Base-by-base conservation (phyloP, 1,140 invertebrate genomes). In the Sipha flava region DNA sequence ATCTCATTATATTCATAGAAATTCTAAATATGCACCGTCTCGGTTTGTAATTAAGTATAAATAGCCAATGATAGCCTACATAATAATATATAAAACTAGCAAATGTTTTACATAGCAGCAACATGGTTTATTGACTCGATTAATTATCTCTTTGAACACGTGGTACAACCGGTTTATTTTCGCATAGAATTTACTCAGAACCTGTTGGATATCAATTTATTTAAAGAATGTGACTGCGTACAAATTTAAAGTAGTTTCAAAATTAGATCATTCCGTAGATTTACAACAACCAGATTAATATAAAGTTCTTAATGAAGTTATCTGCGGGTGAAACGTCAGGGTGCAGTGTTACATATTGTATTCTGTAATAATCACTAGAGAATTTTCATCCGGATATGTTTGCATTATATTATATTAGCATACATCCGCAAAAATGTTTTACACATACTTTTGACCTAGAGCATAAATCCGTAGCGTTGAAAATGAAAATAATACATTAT, bases 171-270 rank as follows among this genome's bases (percentile, higher is more conserved):
- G 68, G 68, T 72, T 72, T 70, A 31, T 72, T 68, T 72, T 31
- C 45, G n/a, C 26, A 49, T 31, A 49, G 26, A 26, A 6, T 26
- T 31, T 31, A 49, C 16, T 6, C 45, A 72, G 45, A 72, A 72
- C 68, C 29, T 12, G 68, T 72, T 31, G 23, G 18, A 47, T 49
- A 49, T 49, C 43, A 72, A 72, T 72, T 49, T 49, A 49, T 72
- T 72, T 26, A 49, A 49, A 72, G 68, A 49, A 72, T 49, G 68
- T 31, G 68, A 72, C 68, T 29, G 64, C 26, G 62, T 40, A n/a
- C n/a, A n/a, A n/a, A n/a, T 16, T 43, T 23, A 23, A 66, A 43
- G 64, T 5, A 34, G 34, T 66, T 66, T 40, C 4, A 40, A 21
- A 66, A 64, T 66, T 66, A 21, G 62, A 66, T 66, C 62, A 66